Evolutionary conservation across 2,888 invertebrate species (phyloP).

Genomic region (Pinctada fucata): DNA sequence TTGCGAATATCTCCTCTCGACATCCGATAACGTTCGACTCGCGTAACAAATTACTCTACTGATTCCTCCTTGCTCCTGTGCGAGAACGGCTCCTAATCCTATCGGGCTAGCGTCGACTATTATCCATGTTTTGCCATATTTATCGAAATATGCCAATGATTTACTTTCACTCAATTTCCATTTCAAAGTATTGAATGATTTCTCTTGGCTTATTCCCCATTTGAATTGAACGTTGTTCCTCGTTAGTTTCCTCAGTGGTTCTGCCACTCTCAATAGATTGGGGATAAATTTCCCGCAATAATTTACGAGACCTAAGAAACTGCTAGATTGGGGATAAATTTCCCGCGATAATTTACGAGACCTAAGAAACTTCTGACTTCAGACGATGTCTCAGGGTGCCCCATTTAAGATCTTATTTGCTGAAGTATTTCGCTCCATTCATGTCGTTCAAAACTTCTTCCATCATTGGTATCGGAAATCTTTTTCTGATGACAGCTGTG

Average conservation of each 20-base stretch:
- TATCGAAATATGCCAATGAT: slow-evolving; percentile 34
- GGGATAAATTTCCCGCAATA: slow-evolving; percentile 14
- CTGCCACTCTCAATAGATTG: slow-evolving; percentile 16
- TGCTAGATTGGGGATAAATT: too few relatives aligned
- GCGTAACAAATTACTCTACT: slow-evolving; percentile 52
- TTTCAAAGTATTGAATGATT: slow-evolving; percentile 33
- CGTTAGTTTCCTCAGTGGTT: slow-evolving; percentile 7
- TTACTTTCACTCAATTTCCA: slow-evolving; percentile 25
- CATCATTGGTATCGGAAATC: slow-evolving; percentile 39
- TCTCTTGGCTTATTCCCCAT: slow-evolving; percentile 32
- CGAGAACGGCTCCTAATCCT: too few relatives aligned
- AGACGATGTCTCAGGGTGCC: too few relatives aligned
- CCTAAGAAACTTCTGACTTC: too few relatives aligned
- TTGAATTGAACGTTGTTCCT: slow-evolving; percentile 23
- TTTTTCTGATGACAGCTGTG: slow-evolving; percentile 27
- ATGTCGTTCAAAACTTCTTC: not conserved
- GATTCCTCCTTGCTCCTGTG: too few relatives aligned
- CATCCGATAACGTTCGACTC: slow-evolving; percentile 35
- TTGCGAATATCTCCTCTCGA: too few relatives aligned
- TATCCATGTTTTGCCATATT: slow-evolving; percentile 25
- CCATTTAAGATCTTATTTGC: not conserved
- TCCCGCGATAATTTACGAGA: too few relatives aligned
- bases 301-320: too few relatives aligned
- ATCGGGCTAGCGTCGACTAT: too few relatives aligned
- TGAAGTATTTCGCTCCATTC: not conserved